phyloP scores from a whole-genome alignment of 2,113 vertebrate species.

The Oceanites oceanicus region DNA sequence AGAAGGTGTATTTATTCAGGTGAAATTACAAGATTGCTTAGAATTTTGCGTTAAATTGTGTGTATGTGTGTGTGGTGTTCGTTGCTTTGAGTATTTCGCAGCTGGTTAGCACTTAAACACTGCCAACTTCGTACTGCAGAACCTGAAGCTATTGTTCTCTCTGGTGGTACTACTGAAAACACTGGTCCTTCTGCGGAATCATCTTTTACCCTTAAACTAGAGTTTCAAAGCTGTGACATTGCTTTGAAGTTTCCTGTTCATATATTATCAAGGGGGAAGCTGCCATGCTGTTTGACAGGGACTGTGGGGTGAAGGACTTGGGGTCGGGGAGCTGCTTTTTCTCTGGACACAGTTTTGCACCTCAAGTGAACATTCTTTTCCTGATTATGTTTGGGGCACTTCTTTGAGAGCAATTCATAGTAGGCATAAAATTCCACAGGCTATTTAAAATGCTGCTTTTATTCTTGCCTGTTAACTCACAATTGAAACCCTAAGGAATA shows the following conservation, averaged over 20 bases:
- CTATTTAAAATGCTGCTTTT: slow-evolving; percentile 19
- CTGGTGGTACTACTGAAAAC: background rate
- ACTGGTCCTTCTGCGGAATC: background rate
- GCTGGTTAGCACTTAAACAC: background rate
- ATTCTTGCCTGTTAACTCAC: slow-evolving; percentile 22
- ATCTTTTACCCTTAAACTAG: background rate
- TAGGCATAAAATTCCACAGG: background rate
- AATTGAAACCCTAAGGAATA: slow-evolving; percentile 48
- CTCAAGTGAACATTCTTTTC: background rate
- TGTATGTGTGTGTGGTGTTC: background rate
- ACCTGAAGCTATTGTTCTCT: background rate
- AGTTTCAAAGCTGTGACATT: background rate
- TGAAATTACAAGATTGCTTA: background rate
- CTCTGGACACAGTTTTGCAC: background rate
- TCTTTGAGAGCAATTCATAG: background rate
- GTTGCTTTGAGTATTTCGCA: background rate
- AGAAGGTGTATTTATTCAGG: background rate
- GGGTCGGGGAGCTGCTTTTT: background rate
- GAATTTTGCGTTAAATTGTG: background rate
- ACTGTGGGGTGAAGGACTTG: background rate
- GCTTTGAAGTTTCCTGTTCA: slow-evolving; percentile 23
- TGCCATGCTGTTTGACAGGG: background rate
- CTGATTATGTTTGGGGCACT: background rate
- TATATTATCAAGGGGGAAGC: background rate
- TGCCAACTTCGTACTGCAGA: background rate